Conservation (phyloP, 35 echinoderm and acorn worm genomes). For the Patiria miniata region DNA sequence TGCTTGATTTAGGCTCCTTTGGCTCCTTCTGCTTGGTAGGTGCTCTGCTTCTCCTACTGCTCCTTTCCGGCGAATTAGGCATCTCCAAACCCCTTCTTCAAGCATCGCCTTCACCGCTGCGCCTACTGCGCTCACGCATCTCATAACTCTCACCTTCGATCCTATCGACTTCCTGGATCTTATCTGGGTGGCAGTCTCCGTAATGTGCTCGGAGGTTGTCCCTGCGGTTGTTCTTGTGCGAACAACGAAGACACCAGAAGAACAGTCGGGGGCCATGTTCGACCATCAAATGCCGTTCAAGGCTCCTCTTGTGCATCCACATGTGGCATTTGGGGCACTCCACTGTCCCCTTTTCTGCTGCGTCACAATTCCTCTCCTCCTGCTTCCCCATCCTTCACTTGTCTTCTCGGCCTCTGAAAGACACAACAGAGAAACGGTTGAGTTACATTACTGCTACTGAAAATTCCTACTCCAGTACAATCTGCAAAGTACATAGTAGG, state of each 20-base stretch:
- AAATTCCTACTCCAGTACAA: neutral
- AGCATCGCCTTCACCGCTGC: neutral
- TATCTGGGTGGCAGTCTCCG: neutral
- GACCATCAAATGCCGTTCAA: neutral
- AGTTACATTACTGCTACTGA: neutral
- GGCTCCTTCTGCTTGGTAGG: neutral
- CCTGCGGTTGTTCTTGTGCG: neutral
- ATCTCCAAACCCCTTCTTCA: neutral
- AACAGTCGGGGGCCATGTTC: neutral
- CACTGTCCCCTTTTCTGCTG: neutral
- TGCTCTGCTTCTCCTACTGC: neutral
- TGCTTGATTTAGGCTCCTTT: neutral
- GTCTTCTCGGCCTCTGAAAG: neutral
- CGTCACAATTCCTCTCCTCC: neutral
- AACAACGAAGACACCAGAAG: neutral
- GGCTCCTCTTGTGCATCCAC: neutral
- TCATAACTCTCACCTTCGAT: too few relatives aligned
- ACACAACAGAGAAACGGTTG: neutral
- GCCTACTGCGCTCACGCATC: neutral
- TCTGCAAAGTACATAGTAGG: neutral
- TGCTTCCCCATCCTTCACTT: neutral
- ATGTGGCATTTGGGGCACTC: too few relatives aligned
- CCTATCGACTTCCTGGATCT: too few relatives aligned
- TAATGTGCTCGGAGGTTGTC: neutral
- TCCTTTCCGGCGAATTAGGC: neutral